phyloP scores from a whole-genome alignment of 2,113 vertebrate species.

The Capricornis sumatraensis region DNA sequence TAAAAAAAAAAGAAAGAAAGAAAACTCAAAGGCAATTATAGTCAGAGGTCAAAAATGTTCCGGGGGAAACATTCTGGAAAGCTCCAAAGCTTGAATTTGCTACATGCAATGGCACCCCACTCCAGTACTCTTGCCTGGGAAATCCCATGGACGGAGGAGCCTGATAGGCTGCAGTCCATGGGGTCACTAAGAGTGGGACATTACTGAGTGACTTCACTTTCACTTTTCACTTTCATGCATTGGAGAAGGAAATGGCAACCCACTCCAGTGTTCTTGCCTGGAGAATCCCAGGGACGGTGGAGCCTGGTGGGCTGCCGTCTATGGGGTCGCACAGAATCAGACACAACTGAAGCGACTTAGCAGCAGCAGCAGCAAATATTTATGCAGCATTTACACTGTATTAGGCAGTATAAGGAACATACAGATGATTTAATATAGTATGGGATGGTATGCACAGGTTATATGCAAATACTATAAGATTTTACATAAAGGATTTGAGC shows the following conservation, averaged over 20 bases:
- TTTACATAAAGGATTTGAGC: not conserved
- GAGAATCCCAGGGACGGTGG: fast-evolving
- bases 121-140: too few relatives aligned
- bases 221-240: too few relatives aligned
- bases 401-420: not conserved
- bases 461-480: not conserved
- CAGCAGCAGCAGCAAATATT: not conserved
- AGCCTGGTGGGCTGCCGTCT: not conserved
- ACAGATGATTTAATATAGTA: not conserved
- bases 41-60: not conserved
- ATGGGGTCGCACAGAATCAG: not conserved
- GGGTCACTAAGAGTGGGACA: too few relatives aligned
- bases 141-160: too few relatives aligned
- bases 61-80: not conserved
- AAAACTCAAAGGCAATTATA: not conserved
- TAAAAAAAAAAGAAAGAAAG: not conserved
- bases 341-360: not conserved
- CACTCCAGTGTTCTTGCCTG: not conserved
- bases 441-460: not conserved
- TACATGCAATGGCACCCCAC: too few relatives aligned
- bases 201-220: too few relatives aligned
- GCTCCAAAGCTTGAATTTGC: not conserved
- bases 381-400: not conserved
- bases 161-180: too few relatives aligned
- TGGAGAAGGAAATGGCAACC: too few relatives aligned